Evolutionary conservation across 30 jellyfish, hydroid and myxozoan genomes (phyloP), one percentile per base, ranked within the genome.

Genomic region (Sanderia malayensis): DNA sequence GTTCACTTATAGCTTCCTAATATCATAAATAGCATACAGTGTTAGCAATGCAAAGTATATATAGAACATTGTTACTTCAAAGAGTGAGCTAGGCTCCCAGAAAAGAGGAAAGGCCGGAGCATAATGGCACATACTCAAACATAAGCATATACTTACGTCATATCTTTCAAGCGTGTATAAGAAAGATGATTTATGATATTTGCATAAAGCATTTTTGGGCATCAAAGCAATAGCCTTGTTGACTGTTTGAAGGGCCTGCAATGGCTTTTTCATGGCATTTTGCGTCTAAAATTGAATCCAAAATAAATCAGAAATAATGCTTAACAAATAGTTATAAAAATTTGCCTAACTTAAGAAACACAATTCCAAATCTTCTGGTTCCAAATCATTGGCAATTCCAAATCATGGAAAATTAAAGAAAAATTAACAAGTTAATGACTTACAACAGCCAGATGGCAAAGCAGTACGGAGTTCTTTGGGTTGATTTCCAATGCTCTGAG

Each of bases 361-460:
- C n/a, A n/a, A n/a, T n/a, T n/a, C n/a, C n/a, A n/a, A n/a, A n/a
- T n/a, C n/a, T n/a, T n/a, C n/a, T n/a, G n/a, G n/a, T n/a, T n/a
- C n/a, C n/a, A n/a, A n/a, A n/a, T n/a, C n/a, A n/a, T n/a, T n/a
- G n/a, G n/a, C n/a, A n/a, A n/a, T n/a, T n/a, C n/a, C n/a, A 31
- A 22, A 32, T 26, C 17, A 9, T 7, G 22, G 15, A 29, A 31
- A 18, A 62, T 11, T 25, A 9, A 15, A 20, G 1, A 25, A n/a
- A n/a, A n/a, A n/a, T n/a, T n/a, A n/a, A 61, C 1, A 17, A 23
- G 13, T 21, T 29, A 23, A 2, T 2, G 2, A 63, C 96, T 64
- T 70, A 93, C 99, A 86, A 93, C 99, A 33, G 99, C 99, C 24
- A 93, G 69, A 80, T 93, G 96, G 55, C 99, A 86, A 44, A 86